These are phyloP conservation scores for Manacus vitellinus DNA, from an alignment of 2,113 vertebrate genomes.

Conservation along the genomic window DNA sequence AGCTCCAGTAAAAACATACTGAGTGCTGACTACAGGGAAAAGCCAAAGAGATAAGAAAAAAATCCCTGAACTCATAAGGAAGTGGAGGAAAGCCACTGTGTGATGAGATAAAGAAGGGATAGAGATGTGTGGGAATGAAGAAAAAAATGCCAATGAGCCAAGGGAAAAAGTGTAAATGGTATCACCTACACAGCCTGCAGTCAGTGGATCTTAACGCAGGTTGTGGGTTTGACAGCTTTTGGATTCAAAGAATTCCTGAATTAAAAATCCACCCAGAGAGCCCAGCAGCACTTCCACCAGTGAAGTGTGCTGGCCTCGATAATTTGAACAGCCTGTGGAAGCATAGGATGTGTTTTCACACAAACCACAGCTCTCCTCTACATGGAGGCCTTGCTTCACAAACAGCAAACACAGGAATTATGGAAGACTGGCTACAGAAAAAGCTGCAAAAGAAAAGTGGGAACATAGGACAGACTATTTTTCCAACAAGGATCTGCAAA, in stretches of 20 bases:
- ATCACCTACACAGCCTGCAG: not conserved
- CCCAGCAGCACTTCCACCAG: not conserved
- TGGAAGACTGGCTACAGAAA: not conserved
- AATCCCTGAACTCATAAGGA: slow-evolving; percentile 30
- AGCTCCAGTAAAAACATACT: slow-evolving; percentile 33
- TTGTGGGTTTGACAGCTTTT: not conserved
- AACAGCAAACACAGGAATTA: not conserved
- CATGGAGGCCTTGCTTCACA: not conserved
- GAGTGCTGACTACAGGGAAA: slow-evolving; percentile 56
- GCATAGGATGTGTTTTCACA: not conserved
- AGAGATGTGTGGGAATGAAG: slow-evolving; percentile 22
- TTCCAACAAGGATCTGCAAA: not conserved
- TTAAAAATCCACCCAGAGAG: not conserved
- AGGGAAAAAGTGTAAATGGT: not conserved
- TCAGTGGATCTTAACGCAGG: not conserved
- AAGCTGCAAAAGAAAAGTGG: not conserved
- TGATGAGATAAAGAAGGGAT: slow-evolving; percentile 38
- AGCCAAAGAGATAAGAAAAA: slow-evolving; percentile 15
- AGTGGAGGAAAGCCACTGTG: slow-evolving; percentile 51
- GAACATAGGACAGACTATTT: not conserved
- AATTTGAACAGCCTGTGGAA: not conserved
- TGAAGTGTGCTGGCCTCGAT: not conserved
- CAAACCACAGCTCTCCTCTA: not conserved
- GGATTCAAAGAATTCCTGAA: not conserved
- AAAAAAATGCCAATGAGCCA: not conserved